phyloP scores from a whole-genome alignment of 2,797 vertebrate species.

The Neostethus bicornis region DNA sequence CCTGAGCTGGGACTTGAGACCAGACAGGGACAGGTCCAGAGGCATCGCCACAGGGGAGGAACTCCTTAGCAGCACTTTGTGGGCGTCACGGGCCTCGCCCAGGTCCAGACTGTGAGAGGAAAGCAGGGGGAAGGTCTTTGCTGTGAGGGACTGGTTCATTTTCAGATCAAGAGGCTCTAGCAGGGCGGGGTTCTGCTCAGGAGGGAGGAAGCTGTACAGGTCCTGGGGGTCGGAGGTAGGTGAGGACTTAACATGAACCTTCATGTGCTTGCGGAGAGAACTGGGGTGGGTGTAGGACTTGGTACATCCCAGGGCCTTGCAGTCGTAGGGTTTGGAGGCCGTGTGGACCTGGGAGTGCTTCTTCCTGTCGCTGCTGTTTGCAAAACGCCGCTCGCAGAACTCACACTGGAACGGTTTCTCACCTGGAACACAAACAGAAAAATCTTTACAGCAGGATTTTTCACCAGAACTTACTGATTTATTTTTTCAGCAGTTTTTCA shows the following conservation, averaged over 20 bases:
- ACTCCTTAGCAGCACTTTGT: constrained; percentile 68
- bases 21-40: constrained; percentile 74
- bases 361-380: constrained; percentile 98
- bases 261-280: constrained; percentile 97
- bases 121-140: constrained; percentile 63
- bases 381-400: constrained; percentile 96
- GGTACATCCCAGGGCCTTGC: constrained; percentile 94
- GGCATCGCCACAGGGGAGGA: constrained; percentile 67
- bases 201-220: constrained; percentile 76
- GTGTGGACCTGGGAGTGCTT: constrained; percentile 98
- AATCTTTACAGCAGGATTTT: too few species aligned
- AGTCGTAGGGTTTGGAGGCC: constrained; percentile 97
- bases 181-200: constrained; percentile 59
- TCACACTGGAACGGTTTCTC: constrained; percentile 99
- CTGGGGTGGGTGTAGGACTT: constrained; percentile 97
- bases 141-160: constrained; percentile 59
- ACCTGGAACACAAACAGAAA: constrained; percentile 80
- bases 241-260: constrained; percentile 94
- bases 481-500: too few species aligned
- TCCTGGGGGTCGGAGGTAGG: constrained; percentile 83
- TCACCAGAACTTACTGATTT: too few species aligned
- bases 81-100: constrained; percentile 39
- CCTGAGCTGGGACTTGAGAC: constrained; percentile 70
- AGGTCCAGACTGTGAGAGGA: constrained; percentile 41
- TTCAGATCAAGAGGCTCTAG: constrained; percentile 75